These are phyloP conservation scores for Peromyscus eremicus DNA, from an alignment of 2,797 vertebrate species.

Conservation along the genomic window DNA sequence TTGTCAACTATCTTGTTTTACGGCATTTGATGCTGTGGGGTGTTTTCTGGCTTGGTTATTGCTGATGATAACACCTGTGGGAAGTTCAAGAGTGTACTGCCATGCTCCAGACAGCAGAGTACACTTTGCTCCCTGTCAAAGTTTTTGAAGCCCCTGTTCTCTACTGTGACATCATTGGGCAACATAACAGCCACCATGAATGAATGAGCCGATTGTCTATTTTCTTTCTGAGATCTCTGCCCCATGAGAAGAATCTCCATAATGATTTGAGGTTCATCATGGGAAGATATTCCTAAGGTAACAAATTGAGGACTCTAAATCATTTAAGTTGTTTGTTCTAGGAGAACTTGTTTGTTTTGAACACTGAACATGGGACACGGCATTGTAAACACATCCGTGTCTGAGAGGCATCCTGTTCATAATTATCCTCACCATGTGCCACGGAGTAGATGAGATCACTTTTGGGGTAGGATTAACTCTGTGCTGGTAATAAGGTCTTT, in stretches of 20 bases:
- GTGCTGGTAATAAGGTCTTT: not conserved
- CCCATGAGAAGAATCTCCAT: not conserved
- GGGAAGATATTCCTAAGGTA: not conserved
- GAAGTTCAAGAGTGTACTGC: not conserved
- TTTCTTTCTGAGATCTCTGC: not conserved
- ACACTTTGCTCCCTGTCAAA: not conserved
- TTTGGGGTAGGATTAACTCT: not conserved
- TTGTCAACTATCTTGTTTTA: not conserved
- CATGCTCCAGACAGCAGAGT: not conserved
- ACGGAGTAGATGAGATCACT: not conserved
- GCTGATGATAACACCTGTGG: not conserved
- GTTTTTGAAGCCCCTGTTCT: not conserved
- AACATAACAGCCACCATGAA: not conserved
- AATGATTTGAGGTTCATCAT: not conserved
- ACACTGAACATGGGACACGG: not conserved
- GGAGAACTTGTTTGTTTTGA: not conserved
- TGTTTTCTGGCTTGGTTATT: not conserved
- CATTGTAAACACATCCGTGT: not conserved
- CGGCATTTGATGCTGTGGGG: rapidly evolving
- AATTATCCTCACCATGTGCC: not conserved
- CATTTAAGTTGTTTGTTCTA: not conserved
- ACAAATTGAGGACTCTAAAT: not conserved
- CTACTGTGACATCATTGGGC: not conserved
- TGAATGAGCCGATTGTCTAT: not conserved
- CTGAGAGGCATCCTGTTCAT: not conserved